Conservation (phyloP, 2,888 invertebrate species). For the Heliconius erato region DNA sequence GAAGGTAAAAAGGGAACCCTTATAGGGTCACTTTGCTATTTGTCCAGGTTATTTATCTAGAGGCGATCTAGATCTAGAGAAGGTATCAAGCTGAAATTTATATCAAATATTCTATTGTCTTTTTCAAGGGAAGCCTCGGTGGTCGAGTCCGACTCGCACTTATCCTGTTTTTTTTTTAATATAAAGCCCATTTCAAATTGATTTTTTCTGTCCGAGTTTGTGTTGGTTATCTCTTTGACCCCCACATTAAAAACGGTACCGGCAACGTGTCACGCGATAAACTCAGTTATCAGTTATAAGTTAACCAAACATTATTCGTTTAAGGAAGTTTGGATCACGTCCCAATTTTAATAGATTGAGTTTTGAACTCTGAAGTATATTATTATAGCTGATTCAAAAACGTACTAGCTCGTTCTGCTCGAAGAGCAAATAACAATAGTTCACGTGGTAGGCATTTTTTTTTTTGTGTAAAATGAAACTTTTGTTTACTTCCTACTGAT, state of each 20-base stretch:
- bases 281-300: slow-evolving; percentile 39
- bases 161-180: background rate
- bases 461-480: slow-evolving; percentile 43
- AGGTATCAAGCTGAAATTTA: no score
- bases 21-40: no score
- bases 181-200: slow-evolving; percentile 31
- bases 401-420: slow-evolving; percentile 38
- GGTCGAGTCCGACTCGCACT: no score
- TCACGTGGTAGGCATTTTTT: slow-evolving; percentile 39
- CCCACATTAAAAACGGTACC: slow-evolving; percentile 34
- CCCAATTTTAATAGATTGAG: slow-evolving; percentile 9
- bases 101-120: no score
- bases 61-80: no score
- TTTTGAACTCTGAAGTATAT: slow-evolving; percentile 1
- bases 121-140: no score
- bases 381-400: slow-evolving; percentile 32
- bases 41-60: no score
- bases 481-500: slow-evolving; percentile 45
- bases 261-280: slow-evolving; percentile 36
- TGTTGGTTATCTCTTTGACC: slow-evolving; percentile 45
- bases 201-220: slow-evolving; percentile 35
- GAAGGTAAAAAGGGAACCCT: no score
- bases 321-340: slow-evolving; percentile 29
- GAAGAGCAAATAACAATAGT: slow-evolving; percentile 42
- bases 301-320: slow-evolving; percentile 29